These are phyloP conservation scores for Corythornis cristatus DNA, from an alignment of 2,113 vertebrate genomes.

Conservation along the genomic window DNA sequence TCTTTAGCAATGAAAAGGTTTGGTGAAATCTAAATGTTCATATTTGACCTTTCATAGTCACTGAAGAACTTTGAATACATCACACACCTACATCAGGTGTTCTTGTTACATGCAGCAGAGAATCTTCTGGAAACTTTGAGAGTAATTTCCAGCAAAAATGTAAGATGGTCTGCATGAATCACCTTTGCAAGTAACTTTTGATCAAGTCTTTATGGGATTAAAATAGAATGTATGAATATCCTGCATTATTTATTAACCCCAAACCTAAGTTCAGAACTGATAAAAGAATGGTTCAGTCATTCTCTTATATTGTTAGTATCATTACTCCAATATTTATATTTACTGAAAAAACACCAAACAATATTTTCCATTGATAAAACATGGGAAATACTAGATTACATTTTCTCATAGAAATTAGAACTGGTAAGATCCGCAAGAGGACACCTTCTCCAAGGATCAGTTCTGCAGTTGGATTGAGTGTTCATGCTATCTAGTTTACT, in stretches of 20 bases:
- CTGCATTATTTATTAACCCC: neutral
- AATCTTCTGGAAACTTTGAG: neutral
- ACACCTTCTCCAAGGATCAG: neutral
- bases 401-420: neutral
- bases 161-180: neutral
- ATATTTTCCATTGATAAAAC: neutral
- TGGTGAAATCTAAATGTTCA: neutral
- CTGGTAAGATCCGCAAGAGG: neutral
- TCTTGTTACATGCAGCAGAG: neutral
- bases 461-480: neutral
- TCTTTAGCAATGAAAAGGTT: neutral
- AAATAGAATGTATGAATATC: neutral
- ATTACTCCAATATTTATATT: neutral
- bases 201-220: neutral
- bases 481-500: neutral
- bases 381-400: neutral
- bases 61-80: neutral
- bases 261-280: neutral
- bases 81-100: neutral
- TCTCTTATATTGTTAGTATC: accelerated
- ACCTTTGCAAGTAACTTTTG: neutral
- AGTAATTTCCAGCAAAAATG: neutral
- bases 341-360: accelerated
- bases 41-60: neutral
- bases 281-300: neutral